Evolutionary conservation across 2,797 vertebrate species (phyloP).

Genomic region (Cheirogaleus major): DNA sequence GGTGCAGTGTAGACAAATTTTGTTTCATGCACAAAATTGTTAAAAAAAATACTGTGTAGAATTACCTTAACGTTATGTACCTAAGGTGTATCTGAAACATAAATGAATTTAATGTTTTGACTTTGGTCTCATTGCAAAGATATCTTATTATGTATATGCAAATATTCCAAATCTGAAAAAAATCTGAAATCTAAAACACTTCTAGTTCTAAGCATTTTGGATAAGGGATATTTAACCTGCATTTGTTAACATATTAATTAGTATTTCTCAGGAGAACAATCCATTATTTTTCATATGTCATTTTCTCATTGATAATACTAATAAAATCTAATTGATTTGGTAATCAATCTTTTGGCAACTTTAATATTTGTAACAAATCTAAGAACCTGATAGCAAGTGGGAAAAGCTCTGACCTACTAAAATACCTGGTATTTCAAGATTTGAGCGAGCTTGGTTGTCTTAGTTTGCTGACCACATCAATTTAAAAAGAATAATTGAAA

Average conservation of each 20-base stretch:
- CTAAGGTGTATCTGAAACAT: neutral
- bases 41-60: neutral
- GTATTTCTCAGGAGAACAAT: neutral
- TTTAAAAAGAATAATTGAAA: conserved; percentile 3
- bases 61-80: neutral
- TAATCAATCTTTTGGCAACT: neutral
- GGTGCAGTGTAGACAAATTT: neutral
- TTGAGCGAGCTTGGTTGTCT: neutral
- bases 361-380: neutral
- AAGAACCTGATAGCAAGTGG: neutral
- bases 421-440: neutral
- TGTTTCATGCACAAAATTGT: neutral
- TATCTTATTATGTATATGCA: neutral
- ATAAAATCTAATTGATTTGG: neutral
- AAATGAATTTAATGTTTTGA: neutral
- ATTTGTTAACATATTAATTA: neutral
- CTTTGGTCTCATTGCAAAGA: neutral
- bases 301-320: neutral
- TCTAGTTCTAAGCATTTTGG: neutral
- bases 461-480: neutral
- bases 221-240: neutral
- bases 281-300: neutral
- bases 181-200: neutral
- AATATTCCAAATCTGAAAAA: neutral
- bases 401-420: neutral